phyloP scores from a whole-genome alignment of 2,888 invertebrate genomes.

The Cerceris ruficornis region DNA sequence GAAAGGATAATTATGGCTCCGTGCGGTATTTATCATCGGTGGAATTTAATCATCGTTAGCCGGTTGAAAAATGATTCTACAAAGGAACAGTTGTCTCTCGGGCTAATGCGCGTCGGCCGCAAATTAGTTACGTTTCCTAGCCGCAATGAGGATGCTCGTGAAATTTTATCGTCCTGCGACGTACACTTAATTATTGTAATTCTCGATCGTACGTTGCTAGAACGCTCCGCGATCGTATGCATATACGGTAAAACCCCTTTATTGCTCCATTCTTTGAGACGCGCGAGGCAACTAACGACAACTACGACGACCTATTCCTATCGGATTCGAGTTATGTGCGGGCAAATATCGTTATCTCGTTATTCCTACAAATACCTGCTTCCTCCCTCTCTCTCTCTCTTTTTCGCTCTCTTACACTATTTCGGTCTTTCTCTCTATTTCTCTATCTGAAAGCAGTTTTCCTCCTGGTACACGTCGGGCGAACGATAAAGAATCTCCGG shows the following conservation, averaged over 20 bases:
- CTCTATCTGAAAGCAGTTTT: conserved; percentile 17
- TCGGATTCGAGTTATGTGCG: conserved; percentile 59
- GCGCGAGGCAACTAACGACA: conserved; percentile 58
- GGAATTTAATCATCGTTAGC: conserved; percentile 4
- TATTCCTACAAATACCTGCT: conserved; percentile 51
- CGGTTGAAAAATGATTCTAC: conserved; percentile 1
- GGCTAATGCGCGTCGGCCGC: conserved; percentile 29
- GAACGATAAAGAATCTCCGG: conserved; percentile 61
- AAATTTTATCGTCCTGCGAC: conserved; percentile 52
- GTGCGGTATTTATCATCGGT: background rate
- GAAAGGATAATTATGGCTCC: background rate
- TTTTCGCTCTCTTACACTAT: background rate
- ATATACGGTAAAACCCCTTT: conserved; percentile 58
- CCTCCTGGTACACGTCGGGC: conserved; percentile 35
- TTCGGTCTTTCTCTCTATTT: background rate
- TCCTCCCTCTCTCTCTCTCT: conserved; percentile 12
- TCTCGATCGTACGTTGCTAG: conserved; percentile 47
- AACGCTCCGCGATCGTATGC: conserved; percentile 33
- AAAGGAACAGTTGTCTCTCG: conserved; percentile 37
- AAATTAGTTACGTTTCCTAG: background rate
- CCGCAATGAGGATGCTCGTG: conserved; percentile 23
- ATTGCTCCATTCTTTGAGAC: conserved; percentile 63
- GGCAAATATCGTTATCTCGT: conserved; percentile 65
- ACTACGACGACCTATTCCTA: conserved; percentile 64
- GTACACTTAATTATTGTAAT: conserved; percentile 62